These are phyloP conservation scores for Plectrocnemia conspersa DNA, from an alignment of 1,140 invertebrate genomes.

Conservation along the genomic window DNA sequence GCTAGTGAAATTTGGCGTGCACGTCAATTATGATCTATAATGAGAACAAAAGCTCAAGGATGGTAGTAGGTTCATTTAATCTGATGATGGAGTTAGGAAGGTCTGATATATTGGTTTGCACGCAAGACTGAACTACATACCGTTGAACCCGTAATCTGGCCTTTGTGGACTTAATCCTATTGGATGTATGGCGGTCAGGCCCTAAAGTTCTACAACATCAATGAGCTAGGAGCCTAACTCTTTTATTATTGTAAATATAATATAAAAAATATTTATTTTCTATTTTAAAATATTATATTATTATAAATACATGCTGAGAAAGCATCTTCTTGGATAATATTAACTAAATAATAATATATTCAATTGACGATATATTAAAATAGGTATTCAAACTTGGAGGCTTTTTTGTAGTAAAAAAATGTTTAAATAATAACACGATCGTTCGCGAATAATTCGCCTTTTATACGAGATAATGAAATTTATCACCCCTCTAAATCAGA, in stretches of 20 bases:
- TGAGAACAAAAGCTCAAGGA: constrained; percentile 22
- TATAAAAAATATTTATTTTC: no score
- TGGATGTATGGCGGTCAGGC: constrained; percentile 20
- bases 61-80: constrained; percentile 11
- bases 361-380: no score
- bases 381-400: no score
- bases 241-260: no score
- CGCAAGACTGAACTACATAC: constrained; percentile 21
- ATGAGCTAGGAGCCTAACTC: constrained; percentile 12
- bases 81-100: constrained; percentile 23
- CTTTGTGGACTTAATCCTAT: constrained; percentile 25
- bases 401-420: no score
- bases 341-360: no score
- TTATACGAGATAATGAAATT: constrained; percentile 17
- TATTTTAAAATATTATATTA: no score
- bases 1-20: neutral
- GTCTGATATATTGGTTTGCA: constrained; percentile 26
- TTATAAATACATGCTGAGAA: no score
- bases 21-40: constrained; percentile 1
- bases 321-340: no score
- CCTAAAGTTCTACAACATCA: constrained; percentile 18
- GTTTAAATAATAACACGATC: no score
- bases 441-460: constrained; percentile 9
- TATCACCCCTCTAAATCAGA: constrained; percentile 5
- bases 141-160: constrained; percentile 16